These are phyloP conservation scores for Pogonognathellus flavescens DNA, from an alignment of 1,140 invertebrate species.

Conservation along the genomic window DNA sequence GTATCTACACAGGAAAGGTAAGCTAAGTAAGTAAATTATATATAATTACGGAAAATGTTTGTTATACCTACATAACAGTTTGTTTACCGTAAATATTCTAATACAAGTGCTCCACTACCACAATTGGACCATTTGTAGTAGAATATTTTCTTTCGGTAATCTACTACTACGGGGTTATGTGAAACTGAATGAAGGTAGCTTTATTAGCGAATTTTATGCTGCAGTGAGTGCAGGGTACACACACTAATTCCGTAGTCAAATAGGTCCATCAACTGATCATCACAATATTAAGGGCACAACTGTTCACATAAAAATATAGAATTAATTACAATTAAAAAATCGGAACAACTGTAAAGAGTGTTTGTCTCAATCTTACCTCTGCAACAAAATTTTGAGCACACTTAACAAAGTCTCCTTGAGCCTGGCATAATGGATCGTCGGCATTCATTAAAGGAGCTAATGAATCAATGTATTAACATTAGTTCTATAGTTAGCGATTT, in stretches of 20 bases:
- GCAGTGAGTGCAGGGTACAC: too few species aligned
- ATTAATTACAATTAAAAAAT: background rate
- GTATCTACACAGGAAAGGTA: too few species aligned
- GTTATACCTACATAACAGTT: too few species aligned
- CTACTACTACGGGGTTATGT: too few species aligned
- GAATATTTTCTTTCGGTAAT: too few species aligned
- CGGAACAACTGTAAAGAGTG: constrained; percentile 2
- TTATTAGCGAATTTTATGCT: background rate
- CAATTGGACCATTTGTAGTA: too few species aligned
- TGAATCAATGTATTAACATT: background rate
- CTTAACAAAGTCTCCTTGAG: constrained; percentile 58
- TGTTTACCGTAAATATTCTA: too few species aligned
- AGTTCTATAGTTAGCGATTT: background rate
- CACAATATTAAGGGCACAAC: background rate
- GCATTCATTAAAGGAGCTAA: constrained; percentile 57
- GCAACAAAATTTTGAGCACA: constrained; percentile 55
- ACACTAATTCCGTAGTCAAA: too few species aligned
- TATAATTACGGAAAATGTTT: too few species aligned
- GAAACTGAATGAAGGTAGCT: background rate
- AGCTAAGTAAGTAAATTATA: too few species aligned
- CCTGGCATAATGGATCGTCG: constrained; percentile 29
- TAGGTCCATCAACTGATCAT: background rate
- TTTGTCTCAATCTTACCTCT: constrained; percentile 26
- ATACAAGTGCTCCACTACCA: too few species aligned
- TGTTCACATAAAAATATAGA: background rate